Base-by-base conservation (phyloP, 1,140 invertebrate genomes). In the Drosophila albomicans region DNA sequence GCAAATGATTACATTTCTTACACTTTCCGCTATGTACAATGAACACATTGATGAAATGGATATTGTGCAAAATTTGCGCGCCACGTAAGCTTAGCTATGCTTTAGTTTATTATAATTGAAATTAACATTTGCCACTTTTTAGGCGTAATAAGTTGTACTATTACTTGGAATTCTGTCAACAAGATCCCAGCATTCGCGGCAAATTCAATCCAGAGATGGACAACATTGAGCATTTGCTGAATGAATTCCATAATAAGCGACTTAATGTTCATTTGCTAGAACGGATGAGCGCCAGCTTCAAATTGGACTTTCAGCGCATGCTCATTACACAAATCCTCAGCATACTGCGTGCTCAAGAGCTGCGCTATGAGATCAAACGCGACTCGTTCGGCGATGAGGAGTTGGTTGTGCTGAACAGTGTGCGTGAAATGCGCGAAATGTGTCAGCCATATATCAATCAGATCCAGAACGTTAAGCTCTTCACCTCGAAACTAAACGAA, bases 301-400 rank as follows among this genome's bases (percentile, higher is more conserved):
- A 82, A 10, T 85, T 91, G 35, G 86, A 92, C 54, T 92, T 79
- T 66, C 91, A 92, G 13, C 71, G 89, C 54, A 84, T 92, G 51
- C 73, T 92, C 0, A 79, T 91, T 6, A 77, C 91, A 4, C 92
- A 92, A 59, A 79, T 92, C 1, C 63, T 92, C 1, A 91, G 86
- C 38, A 85, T 92, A 6, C 56, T 92, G 10, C 73, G 67, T 48
- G 69, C 78, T 5, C 92, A 92, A 48, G 81, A 91, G 52, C 48
- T 91, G 25, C 79, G 86, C 20, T 93, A 85, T 54, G 91, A 92
- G 38, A 75, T 92, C 1, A 91, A 92, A 48, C 73, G 43, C 2
- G 81, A 93, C 48, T 71, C 70, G 4, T 92, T 92, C 57, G 92
- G 82, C 0, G 87, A 92, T 13, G 92, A 92, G 38, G 90, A 92